Conservation (phyloP, 2,797 vertebrate genomes). For the Gymnoscopelus microlampas region DNA sequence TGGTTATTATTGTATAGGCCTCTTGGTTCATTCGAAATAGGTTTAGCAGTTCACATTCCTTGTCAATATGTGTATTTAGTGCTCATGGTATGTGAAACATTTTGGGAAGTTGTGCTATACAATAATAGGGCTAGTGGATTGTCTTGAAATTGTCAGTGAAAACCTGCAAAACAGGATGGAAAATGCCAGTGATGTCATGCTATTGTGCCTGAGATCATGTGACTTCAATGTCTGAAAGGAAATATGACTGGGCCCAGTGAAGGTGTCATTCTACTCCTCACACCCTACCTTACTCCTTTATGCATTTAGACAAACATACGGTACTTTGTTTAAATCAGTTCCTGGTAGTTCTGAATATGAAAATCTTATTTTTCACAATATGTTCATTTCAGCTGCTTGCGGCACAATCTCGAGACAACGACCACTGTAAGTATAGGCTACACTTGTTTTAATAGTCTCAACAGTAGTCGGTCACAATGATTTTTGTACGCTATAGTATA, state of each 20-base stretch:
- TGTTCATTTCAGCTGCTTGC: constrained; percentile 38
- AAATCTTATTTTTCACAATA: constrained; percentile 39
- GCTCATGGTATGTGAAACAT: background rate
- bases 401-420: constrained; percentile 42
- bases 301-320: background rate
- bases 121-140: background rate
- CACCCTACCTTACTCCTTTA: background rate
- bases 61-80: background rate
- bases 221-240: constrained; percentile 38
- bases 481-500: background rate
- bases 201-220: constrained; percentile 56
- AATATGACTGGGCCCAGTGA: constrained; percentile 4
- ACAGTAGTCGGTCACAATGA: background rate
- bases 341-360: constrained; percentile 38
- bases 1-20: no score
- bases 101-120: background rate
- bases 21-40: no score
- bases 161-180: constrained; percentile 68
- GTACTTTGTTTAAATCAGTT: background rate
- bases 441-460: background rate
- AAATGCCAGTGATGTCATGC: constrained; percentile 50
- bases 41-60: background rate
- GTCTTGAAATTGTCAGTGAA: constrained; percentile 17
- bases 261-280: background rate
- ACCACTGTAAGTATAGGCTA: constrained; percentile 65